Evolutionary conservation across 2,888 invertebrate species (phyloP).

Genomic region (Caenorhabditis sulstoni): DNA sequence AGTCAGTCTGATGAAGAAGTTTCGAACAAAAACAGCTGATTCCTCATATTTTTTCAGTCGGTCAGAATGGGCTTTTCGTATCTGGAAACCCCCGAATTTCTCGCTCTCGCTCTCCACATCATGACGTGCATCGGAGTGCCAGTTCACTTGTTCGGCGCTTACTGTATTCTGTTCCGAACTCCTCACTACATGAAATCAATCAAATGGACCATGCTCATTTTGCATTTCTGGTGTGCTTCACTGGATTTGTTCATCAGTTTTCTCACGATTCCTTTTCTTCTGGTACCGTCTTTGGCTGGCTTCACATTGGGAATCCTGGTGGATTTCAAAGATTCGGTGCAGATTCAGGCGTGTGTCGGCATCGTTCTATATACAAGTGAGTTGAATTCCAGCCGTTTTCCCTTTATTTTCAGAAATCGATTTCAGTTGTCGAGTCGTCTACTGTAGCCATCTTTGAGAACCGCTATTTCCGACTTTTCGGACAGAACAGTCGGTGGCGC

Average conservation of each 20-base stretch:
- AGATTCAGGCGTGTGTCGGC: background rate
- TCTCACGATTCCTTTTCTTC: conserved; percentile 9
- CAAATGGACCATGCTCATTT: conserved; percentile 18
- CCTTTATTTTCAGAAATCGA: too few species aligned
- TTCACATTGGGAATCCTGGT: conserved; percentile 14
- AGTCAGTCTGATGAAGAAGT: too few species aligned
- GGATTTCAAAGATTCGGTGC: conserved; percentile 3
- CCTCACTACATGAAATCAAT: conserved; percentile 1
- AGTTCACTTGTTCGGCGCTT: background rate
- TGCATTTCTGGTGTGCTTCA: conserved; percentile 30
- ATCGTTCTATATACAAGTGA: too few species aligned
- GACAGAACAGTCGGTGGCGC: background rate
- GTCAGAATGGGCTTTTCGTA: too few species aligned
- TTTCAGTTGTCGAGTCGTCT: too few species aligned
- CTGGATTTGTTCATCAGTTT: conserved; percentile 23
- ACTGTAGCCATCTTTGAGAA: background rate
- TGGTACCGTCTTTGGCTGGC: conserved; percentile 26
- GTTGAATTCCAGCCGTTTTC: too few species aligned
- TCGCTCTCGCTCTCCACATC: too few species aligned
- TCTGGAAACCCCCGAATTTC: too few species aligned
- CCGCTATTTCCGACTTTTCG: conserved; percentile 1
- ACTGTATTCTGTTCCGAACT: conserved; percentile 8
- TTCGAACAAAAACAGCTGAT: too few species aligned
- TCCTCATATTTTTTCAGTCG: too few species aligned
- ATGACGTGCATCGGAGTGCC: background rate